Base-by-base conservation (phyloP, 2,888 invertebrate genomes). In the Rhamphomyia laevipes region DNA sequence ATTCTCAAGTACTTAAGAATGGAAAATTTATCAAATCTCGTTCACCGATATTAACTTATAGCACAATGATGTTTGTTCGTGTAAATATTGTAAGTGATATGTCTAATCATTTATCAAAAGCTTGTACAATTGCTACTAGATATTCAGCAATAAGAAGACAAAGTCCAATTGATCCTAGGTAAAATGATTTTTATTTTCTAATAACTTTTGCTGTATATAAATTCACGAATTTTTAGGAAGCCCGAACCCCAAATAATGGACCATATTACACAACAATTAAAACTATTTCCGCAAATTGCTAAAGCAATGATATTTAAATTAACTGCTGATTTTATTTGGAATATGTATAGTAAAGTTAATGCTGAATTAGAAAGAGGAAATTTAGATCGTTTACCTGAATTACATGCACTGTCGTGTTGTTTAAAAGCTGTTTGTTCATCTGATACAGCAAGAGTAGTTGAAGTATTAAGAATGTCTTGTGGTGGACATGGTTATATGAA, bases 401-500 rank as follows among this genome's bases (percentile, higher is more conserved):
- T 70, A 60, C 96, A 96, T 72, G 92, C 92, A 0, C 72, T 93
- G 30, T 82, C 93, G 1, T 90, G 94, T 63, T 93, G 93, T 60
- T 71, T 96, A 51, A 96, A 97, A 70, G 90, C 95, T 1, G 81
- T 92, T 45, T 82, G 82, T 53, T 84, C 92, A 2, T 74, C 81
- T 4, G 85, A 87, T 66, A 80, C 84, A 31, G 77, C 86, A 1
- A 71, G 69, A 47, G 86, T 83, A 40, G 81, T 94, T 30, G 95
- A 96, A 68, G 80, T 80, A 12, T 84, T 90, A 57, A 81, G 96
- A 13, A 74, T 91, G 53, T 77, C 94, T 13, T 96, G 96, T 70
- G 96, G 96, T 44, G 96, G 96, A 0, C 96, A 96, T 69, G 96
- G 96, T 6, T 96, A 87, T 73, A 87, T 91, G 85, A 79, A 82